phyloP scores from a whole-genome alignment of 2,797 vertebrate genomes.

The Rhynchonycteris naso region DNA sequence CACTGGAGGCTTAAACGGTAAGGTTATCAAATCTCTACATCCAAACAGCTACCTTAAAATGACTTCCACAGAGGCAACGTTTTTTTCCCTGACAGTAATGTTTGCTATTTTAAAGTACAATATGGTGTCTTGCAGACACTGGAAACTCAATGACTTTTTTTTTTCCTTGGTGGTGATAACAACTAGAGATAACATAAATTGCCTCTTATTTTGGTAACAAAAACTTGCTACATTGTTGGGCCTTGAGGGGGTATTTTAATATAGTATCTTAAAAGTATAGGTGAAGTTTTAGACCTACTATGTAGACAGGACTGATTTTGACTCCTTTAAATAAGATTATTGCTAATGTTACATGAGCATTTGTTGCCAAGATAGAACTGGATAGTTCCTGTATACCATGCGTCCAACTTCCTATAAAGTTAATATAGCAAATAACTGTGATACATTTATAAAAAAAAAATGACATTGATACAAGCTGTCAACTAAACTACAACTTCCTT shows the following conservation, averaged over 20 bases:
- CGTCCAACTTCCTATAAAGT: neutral
- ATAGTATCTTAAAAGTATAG: neutral
- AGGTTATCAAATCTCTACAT: constrained; percentile 62
- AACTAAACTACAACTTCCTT: neutral
- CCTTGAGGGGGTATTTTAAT: constrained; percentile 14
- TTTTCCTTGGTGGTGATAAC: constrained; percentile 58
- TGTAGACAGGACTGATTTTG: neutral
- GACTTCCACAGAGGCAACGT: constrained; percentile 6
- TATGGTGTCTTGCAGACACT: constrained; percentile 38
- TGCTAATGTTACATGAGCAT: neutral
- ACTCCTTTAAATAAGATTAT: neutral
- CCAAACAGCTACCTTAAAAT: constrained; percentile 57
- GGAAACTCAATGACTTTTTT: constrained; percentile 52
- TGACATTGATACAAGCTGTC: neutral
- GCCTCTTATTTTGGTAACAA: constrained; percentile 57
- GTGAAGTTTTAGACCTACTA: neutral
- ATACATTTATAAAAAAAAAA: neutral
- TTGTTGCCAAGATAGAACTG: neutral
- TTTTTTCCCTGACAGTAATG: neutral
- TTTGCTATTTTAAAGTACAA: constrained; percentile 42
- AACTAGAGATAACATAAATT: constrained; percentile 60
- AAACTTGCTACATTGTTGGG: constrained; percentile 19
- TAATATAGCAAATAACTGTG: neutral
- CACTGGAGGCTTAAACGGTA: neutral
- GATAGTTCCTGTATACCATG: neutral